Evolutionary conservation across 2,888 invertebrate species (phyloP).

Genomic region (Epinotia nisella): DNA sequence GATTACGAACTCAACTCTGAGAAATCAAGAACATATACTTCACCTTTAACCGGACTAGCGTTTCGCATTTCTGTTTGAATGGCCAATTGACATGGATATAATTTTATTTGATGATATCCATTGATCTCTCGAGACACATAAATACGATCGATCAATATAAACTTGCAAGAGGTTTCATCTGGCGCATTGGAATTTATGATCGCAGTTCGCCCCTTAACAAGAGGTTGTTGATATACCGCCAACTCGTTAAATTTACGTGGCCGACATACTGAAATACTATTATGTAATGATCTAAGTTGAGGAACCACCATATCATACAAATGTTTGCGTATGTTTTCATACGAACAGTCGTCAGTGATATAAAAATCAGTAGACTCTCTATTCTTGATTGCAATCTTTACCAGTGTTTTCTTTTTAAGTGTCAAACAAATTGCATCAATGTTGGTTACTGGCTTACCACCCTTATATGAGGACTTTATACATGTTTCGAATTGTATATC

Average conservation of each 20-base stretch:
- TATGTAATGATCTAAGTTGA: neutral
- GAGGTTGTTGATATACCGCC: neutral
- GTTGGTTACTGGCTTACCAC: neutral
- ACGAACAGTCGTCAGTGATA: neutral
- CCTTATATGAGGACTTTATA: neutral
- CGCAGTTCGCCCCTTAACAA: neutral
- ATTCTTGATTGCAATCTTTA: constrained; percentile 1
- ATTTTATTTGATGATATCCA: constrained; percentile 2
- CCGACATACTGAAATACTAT: neutral
- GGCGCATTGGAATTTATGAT: neutral
- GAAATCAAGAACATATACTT: constrained; percentile 7
- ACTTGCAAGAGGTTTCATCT: neutral
- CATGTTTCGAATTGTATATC: neutral
- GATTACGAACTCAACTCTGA: neutral
- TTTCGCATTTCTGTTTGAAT: neutral
- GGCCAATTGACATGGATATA: neutral
- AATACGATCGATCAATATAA: constrained; percentile 2
- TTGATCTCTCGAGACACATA: neutral
- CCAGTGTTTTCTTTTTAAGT: neutral
- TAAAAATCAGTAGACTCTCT: neutral
- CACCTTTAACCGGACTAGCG: neutral
- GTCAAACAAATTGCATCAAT: neutral
- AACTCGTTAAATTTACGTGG: neutral
- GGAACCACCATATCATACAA: neutral
- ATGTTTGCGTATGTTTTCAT: neutral